phyloP scores from a whole-genome alignment of 1,140 invertebrate genomes.

The Callitettix versicolor region DNA sequence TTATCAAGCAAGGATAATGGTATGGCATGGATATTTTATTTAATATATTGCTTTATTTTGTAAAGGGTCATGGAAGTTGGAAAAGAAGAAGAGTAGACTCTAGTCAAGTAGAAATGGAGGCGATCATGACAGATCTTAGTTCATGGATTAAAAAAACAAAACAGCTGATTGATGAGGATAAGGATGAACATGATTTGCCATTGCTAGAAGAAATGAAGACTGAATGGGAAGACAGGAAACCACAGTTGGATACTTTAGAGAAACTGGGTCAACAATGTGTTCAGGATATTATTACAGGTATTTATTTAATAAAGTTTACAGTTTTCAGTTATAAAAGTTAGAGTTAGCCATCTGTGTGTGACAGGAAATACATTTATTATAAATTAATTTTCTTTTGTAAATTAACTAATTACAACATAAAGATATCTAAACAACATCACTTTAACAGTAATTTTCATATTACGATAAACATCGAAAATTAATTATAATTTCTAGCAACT shows the following conservation, averaged over 20 bases:
- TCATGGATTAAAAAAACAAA: constrained; percentile 49
- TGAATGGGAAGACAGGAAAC: constrained; percentile 34
- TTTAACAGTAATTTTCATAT: no score
- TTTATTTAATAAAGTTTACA: no score
- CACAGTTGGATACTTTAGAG: constrained; percentile 34
- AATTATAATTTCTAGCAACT: no score
- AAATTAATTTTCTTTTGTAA: no score
- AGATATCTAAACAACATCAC: no score
- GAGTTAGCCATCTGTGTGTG: background rate
- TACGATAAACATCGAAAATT: no score
- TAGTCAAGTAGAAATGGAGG: constrained; percentile 40
- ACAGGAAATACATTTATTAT: no score
- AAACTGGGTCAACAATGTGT: constrained; percentile 34
- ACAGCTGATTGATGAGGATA: background rate
- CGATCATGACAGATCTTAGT: constrained; percentile 38
- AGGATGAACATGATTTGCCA: constrained; percentile 41
- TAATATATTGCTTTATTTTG: background rate
- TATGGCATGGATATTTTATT: no score
- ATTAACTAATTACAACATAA: no score
- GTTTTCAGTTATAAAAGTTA: background rate
- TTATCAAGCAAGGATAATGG: no score
- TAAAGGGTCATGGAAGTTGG: constrained; percentile 14
- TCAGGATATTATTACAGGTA: constrained; percentile 32
- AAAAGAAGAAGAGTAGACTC: constrained; percentile 17
- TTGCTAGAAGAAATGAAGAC: constrained; percentile 40